Percentiles rank a stretch among this genome's conserved stretches.
phyloP scores from a whole-genome alignment of 2,797 vertebrate genomes.

The Characodon lateralis region DNA sequence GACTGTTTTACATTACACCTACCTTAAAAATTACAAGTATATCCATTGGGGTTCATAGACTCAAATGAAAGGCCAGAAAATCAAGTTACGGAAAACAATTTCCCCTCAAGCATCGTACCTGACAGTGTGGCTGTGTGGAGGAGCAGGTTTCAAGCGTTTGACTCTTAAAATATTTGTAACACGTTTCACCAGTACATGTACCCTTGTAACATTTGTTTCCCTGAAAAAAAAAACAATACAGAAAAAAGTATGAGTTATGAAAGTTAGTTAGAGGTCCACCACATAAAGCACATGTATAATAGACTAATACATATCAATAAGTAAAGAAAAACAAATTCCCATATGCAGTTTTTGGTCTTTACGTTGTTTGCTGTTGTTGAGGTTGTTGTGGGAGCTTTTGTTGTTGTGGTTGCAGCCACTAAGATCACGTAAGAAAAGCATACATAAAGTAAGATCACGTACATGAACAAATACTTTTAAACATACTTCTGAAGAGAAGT shows the following conservation, averaged over 20 bases:
- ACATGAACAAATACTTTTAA: neutral
- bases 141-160: constrained; percentile 18
- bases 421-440: constrained; percentile 5
- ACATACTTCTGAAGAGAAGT: neutral
- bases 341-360: constrained; percentile 41
- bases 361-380: constrained; percentile 64
- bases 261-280: too few relatives aligned
- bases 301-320: neutral
- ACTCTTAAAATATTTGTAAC: constrained; percentile 73
- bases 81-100: neutral
- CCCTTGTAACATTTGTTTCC: constrained; percentile 79
- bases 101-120: constrained; percentile 68
- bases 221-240: constrained; percentile 50
- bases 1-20: neutral
- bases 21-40: neutral
- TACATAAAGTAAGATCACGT: neutral
- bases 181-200: constrained; percentile 67
- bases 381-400: neutral
- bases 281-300: neutral
- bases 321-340: neutral
- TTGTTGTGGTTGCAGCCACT: neutral
- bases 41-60: neutral
- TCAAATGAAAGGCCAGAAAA: neutral
- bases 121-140: constrained; percentile 74
- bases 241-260: neutral